Evolutionary conservation across 2,113 vertebrate genomes (phyloP), one percentile per base, ranked within the genome.

Genomic region (Microcebus tavaratra): DNA sequence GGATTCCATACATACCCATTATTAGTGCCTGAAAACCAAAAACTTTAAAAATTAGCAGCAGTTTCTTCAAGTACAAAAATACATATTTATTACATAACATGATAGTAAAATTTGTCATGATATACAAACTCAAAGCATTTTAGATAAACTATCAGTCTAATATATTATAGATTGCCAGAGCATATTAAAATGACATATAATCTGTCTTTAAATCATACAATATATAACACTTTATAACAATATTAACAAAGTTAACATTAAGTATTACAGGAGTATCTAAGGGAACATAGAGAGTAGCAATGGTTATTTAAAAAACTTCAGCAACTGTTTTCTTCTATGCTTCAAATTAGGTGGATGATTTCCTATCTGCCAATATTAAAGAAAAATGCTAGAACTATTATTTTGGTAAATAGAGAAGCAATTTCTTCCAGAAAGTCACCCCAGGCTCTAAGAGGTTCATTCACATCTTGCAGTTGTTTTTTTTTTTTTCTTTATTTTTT

Each of bases 1-100:
- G 97, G 97, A 98, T 97, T 98, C 97, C 92, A 97, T 98, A 98
- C 97, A 98, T 97, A 63, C 12, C 25, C 61, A 63, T 63, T 97
- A 98, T 97, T 98, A 98, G 98, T 98, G 98, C 97, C 83, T 97
- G 98, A 98, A 98, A 98, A 98, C 95, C 96, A 97, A 95, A 98
- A 98, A 98, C 97, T 98, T 98, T 98, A 99, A 99, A 99, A 98
- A 98, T 98, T 99, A 99, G 99, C 99, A 99, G 99, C 99, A 99
- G 97, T 98, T 99, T 99, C 99, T 98, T 98, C 99, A 99, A 99
- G 99, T 99, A 99, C 99, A 99, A 99, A 99, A 99, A 99, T 99
- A 99, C 99, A 99, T 99, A 98, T 99, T 98, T 98, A 98, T 99
- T 99, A 98, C 97, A 98, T 98, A 98, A 98, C 99, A 98, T 98